Base-by-base conservation (phyloP, 2,113 vertebrate genomes). In the Callipepla squamata region DNA sequence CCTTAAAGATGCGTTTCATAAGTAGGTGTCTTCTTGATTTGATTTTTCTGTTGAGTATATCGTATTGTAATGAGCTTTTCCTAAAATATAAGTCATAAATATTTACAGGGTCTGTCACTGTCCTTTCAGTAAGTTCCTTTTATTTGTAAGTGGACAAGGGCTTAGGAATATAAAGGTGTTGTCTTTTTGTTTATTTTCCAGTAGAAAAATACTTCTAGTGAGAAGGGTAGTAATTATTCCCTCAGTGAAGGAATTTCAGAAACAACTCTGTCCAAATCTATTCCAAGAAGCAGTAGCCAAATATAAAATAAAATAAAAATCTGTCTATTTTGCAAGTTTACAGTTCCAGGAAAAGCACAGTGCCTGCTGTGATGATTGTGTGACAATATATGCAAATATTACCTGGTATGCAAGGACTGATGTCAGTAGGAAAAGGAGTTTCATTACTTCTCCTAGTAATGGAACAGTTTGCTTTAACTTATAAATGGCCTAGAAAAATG, bases 361-460 rank as follows among this genome's bases (percentile, higher is more conserved):
- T 61, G 32, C 21, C 26, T 83, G 38, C 34, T 79, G n/a, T 65
- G 40, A 15, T 44, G 7, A 6, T 21, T 92, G 18, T n/a, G 28
- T 32, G 28, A 57, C 13, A 90, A 87, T 78, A 74, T 47, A 42
- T 16, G 18, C 11, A 79, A 84, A 44, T 23, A 18, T 85, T 48
- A 53, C 34, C n/a, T 72, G 23, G 3, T 68, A 19, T 78, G 36
- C 38, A 87, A 91, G n/a, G 45, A 79, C 26, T 16, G 10, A 26
- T 65, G 75, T 82, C 70, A 92, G 66, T 22, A 73, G 18, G 13
- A 87, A 76, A 79, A 8, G 40, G 87, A 66, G 36, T 92, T 95
- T 85, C 48, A 85, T 73, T 93, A 88, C 59, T 88, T 96, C 59
- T 92, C 50, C 26, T 85, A 48, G 48, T 89, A 75, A 89, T 69